Conservation (phyloP, 2,797 vertebrate genomes). For the Gymnopithys bicolor region DNA sequence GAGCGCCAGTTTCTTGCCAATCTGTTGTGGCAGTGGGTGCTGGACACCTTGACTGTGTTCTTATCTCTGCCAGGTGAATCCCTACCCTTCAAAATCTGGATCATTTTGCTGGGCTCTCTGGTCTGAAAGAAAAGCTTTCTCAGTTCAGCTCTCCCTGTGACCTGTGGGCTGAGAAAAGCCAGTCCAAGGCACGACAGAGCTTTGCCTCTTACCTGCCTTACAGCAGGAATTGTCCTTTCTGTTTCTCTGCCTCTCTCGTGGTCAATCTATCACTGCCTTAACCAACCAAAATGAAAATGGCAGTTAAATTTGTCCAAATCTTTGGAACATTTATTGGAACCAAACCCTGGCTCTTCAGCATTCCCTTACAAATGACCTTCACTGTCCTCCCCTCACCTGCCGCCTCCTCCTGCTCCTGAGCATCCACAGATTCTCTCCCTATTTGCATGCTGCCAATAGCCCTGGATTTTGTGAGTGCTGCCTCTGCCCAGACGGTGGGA, state of each 20-base stretch:
- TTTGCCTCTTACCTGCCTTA: not conserved
- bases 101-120: not conserved
- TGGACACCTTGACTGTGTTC: not conserved
- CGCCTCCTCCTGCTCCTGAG: slow-evolving; percentile 34
- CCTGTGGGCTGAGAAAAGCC: not conserved
- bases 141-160: not conserved
- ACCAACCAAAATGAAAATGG: not conserved
- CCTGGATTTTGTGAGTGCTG: slow-evolving; percentile 54
- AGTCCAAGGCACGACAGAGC: not conserved
- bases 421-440: slow-evolving; percentile 25
- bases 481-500: slow-evolving; percentile 47
- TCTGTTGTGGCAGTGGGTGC: not conserved
- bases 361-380: slow-evolving; percentile 44
- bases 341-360: not conserved
- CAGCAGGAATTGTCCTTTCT: not conserved
- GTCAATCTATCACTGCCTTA: not conserved
- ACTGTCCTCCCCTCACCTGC: slow-evolving; percentile 44
- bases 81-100: not conserved
- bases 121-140: not conserved
- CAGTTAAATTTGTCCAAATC: not conserved
- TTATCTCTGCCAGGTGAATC: not conserved
- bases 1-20: not conserved
- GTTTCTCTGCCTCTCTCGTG: not conserved
- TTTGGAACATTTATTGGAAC: not conserved
- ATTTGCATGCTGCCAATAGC: slow-evolving; percentile 55